Base-by-base conservation (phyloP, 2,888 invertebrate species). In the Ceratothoa steindachneri region DNA sequence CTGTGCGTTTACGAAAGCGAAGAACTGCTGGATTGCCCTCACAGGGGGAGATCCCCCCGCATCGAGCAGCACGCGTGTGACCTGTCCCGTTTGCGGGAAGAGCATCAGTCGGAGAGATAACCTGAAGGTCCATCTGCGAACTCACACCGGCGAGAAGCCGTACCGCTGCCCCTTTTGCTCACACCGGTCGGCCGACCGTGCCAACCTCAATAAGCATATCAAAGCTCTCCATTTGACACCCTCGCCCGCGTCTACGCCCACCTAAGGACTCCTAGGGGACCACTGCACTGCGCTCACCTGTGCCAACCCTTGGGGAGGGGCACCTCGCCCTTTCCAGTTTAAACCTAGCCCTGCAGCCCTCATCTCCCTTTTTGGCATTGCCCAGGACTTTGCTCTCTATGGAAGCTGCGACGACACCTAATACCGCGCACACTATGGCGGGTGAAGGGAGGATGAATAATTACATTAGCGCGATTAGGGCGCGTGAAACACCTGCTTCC, bases 81-180 rank as follows among this genome's bases (percentile, higher is more conserved):
- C 65, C 69, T 76, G 76, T 64, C 76, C 76, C 5, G 67, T 76
- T 64, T 76, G 76, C 31, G 76, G 76, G n/a, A 76, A 76, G 66
- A 71, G 71, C 67, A 76, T 76, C 71, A 76, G 76, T 30, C 72
- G 76, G 3, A 72, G 73, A 15, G 76, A 76, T 68, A 76, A 76
- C 70, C 70, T 76, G 28, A 73, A 65, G 55, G 76, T 73, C 29
- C 76, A 76, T 28, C 70, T 76, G 29, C 69, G 75, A 4, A 75
- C 75, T 15, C 75, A 75, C 72, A 75, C 75, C 1, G 75, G 75
- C 0, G 75, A 76, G 53, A 76, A 76, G 55, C 76, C 76, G 1
- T 76, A 76, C 51, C 30, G 70, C 30, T 76, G 76, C 22, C 76
- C 76, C 0, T 73, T 73, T 31, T 76, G 76, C 28, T 73, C 71